Evolutionary conservation across 2,888 invertebrate species (phyloP), one percentile per base, ranked within the genome.

Genomic region (Mythimna impura): DNA sequence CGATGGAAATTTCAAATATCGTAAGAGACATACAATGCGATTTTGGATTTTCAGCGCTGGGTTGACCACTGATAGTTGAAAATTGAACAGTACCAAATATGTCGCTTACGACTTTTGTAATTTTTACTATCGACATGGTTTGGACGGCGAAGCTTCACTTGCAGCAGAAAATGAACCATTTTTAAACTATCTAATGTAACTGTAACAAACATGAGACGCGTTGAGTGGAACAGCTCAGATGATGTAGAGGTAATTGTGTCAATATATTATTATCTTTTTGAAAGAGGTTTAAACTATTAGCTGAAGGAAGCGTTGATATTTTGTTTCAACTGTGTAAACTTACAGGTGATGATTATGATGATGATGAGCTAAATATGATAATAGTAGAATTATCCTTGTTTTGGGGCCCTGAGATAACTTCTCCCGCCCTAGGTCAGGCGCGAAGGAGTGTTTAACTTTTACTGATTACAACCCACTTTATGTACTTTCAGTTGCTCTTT

Each of bases 71-170:
- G 61, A 22, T 22, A 17, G 61, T 40, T 61, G 40, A 40, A 61
- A 61, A 61, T 61, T 20, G 9, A 58, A 36, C 22, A 22, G 22
- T 40, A 34, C 3, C 7, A n/a, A 36, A 6, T 60, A 12, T 3
- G 17, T n/a, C 60, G 36, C 12, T 36, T 60, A 40, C 14, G 60
- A 40, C 8, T 14, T 61, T 40, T 61, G 8, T 17, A 40, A 40
- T 22, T 40, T 40, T 40, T n/a, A 14, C 14, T 14, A 3, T 2
- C 12, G 6, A 20, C 3, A 43, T 22, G 76, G 20, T 62, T 68
- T 55, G 71, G 74, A 66, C 60, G 72, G 66, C 25, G 25, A 25
- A 72, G 83, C 17, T 70, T 71, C 67, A 80, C 57, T 76, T 85
- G 64, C 64, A 76, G 77, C 66, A 69, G 62, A 30, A 66, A 76